These are phyloP conservation scores for Melanargia galathea DNA, from an alignment of 2,888 invertebrate genomes.

Conservation along the genomic window DNA sequence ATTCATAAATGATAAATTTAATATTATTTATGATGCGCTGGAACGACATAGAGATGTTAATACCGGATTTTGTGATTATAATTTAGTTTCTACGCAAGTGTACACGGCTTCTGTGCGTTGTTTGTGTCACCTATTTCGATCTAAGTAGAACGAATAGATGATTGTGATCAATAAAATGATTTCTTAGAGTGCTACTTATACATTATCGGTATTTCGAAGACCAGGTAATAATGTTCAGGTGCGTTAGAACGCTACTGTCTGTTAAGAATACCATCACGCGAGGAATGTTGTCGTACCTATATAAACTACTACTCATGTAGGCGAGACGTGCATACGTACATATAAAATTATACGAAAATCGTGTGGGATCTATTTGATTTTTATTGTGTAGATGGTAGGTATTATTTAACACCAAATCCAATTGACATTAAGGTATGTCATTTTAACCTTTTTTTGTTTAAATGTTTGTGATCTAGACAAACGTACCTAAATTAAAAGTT, in stretches of 20 bases:
- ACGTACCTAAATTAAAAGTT: too few relatives aligned
- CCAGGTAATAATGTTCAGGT: neutral
- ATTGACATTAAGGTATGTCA: too few relatives aligned
- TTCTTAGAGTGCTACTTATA: neutral
- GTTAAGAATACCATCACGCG: neutral
- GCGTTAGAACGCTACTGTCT: neutral
- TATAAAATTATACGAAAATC: too few relatives aligned
- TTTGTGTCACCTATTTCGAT: constrained; percentile 11
- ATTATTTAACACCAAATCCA: too few relatives aligned
- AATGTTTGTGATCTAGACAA: too few relatives aligned
- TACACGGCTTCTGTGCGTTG: constrained; percentile 12
- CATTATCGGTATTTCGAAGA: neutral
- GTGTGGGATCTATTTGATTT: too few relatives aligned
- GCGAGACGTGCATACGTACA: too few relatives aligned
- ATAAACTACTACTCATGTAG: too few relatives aligned
- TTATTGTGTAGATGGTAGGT: too few relatives aligned
- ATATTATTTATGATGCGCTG: constrained; percentile 73
- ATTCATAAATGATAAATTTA: constrained; percentile 81
- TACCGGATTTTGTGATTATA: constrained; percentile 38
- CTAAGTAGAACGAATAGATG: constrained; percentile 10
- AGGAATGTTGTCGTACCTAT: neutral
- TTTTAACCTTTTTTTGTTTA: too few relatives aligned
- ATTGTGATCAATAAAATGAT: constrained; percentile 9
- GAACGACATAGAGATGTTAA: constrained; percentile 58
- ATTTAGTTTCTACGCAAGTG: constrained; percentile 6